Evolutionary conservation across 2,888 invertebrate genomes (phyloP).

Genomic region (Amiota minor): DNA sequence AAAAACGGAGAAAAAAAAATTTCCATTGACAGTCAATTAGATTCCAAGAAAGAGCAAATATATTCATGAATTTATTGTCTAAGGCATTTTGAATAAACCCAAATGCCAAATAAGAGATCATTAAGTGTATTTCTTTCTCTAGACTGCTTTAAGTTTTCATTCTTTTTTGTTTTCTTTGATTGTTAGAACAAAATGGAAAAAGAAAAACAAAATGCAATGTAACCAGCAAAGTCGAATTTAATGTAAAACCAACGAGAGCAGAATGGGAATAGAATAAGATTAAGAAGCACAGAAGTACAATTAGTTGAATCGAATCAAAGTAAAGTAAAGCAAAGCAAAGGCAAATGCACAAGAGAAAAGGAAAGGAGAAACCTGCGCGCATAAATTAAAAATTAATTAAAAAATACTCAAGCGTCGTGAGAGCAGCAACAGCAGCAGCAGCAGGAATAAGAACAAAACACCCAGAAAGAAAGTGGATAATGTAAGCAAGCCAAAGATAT

Average conservation of each 20-base stretch:
- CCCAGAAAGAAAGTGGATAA: constrained; percentile 32
- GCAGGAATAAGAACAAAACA: constrained; percentile 34
- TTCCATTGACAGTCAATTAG: constrained; percentile 23
- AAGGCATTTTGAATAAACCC: constrained; percentile 19
- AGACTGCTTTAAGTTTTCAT: too few species aligned
- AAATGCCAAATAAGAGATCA: too few species aligned
- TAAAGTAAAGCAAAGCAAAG: too few species aligned
- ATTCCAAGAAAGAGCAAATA: neutral
- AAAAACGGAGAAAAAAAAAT: neutral
- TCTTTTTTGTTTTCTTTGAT: too few species aligned
- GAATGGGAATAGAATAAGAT: too few species aligned
- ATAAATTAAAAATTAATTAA: constrained; percentile 67
- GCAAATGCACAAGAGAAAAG: too few species aligned
- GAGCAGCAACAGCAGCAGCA: neutral
- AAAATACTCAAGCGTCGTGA: constrained; percentile 29
- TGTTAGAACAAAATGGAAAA: neutral
- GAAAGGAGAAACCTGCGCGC: constrained; percentile 37
- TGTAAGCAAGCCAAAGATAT: neutral
- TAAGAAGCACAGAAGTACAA: too few species aligned
- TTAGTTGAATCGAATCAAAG: too few species aligned
- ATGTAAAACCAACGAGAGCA: neutral
- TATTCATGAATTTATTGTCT: constrained; percentile 14
- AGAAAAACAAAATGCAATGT: neutral
- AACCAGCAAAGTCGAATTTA: neutral
- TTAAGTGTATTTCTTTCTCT: too few species aligned